These are phyloP conservation scores for Lethrus apterus DNA, from an alignment of 1,140 invertebrate genomes.

Conservation along the genomic window DNA sequence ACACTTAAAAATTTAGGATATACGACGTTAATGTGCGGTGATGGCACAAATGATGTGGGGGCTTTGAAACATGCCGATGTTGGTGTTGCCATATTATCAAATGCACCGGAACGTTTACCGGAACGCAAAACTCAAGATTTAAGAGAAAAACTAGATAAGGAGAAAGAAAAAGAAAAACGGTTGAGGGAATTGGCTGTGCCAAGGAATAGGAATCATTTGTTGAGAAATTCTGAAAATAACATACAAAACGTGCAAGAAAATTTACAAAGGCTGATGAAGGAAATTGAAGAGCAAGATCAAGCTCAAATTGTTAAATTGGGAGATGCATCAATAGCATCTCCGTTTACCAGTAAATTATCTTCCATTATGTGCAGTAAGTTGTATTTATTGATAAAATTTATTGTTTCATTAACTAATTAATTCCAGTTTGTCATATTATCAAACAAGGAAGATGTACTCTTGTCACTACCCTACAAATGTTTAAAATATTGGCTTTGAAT, in stretches of 20 bases:
- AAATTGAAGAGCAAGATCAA: slow-evolving; percentile 87
- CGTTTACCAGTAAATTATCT: slow-evolving; percentile 96
- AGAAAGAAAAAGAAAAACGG: slow-evolving; percentile 24
- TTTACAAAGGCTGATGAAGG: slow-evolving; percentile 74
- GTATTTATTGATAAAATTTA: slow-evolving; percentile 2
- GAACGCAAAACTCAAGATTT: slow-evolving; percentile 26
- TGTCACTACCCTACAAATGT: slow-evolving; percentile 99
- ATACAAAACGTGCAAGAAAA: slow-evolving; percentile 44
- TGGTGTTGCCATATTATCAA: slow-evolving; percentile 66
- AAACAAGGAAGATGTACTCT: slow-evolving; percentile 98
- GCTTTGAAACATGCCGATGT: slow-evolving; percentile 98
- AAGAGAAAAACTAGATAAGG: slow-evolving; percentile 26
- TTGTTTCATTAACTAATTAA: slow-evolving; percentile 15
- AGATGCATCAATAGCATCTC: slow-evolving; percentile 98
- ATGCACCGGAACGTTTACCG: slow-evolving; percentile 60
- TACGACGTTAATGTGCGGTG: slow-evolving; percentile 97
- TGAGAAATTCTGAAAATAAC: slow-evolving; percentile 39
- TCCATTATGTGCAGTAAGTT: slow-evolving; percentile 91
- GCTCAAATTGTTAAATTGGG: slow-evolving; percentile 88
- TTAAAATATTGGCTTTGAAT: slow-evolving; percentile 99
- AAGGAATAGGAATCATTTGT: slow-evolving; percentile 32
- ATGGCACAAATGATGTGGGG: slow-evolving; percentile 99
- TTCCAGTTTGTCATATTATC: slow-evolving; percentile 94
- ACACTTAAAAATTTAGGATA: slow-evolving; percentile 82
- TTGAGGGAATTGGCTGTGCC: slow-evolving; percentile 37